Conservation (phyloP, 2,113 vertebrate species). For the Psettodes erumei region DNA sequence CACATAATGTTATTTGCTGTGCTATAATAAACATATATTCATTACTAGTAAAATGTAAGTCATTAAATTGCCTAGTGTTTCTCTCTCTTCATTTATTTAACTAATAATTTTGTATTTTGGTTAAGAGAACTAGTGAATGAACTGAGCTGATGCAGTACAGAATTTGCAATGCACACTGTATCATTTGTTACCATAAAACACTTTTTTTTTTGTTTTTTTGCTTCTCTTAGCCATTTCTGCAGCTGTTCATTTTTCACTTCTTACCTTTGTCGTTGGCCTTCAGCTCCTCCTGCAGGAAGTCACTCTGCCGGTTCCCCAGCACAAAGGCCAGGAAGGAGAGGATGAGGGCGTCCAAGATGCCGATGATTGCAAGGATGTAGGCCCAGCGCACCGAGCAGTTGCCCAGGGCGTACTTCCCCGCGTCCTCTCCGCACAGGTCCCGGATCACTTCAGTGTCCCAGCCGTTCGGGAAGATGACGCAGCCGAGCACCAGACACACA, state of each 20-base stretch:
- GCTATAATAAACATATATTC: too few relatives aligned
- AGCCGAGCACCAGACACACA: constrained; percentile 92
- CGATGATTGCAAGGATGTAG: constrained; percentile 94
- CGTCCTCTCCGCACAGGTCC: constrained; percentile 94
- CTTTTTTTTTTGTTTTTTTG: too few relatives aligned
- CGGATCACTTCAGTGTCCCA: constrained; percentile 94
- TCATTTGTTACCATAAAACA: too few relatives aligned
- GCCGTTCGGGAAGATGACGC: constrained; percentile 93
- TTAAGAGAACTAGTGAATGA: too few relatives aligned
- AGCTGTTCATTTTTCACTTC: not conserved
- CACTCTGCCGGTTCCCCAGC: constrained; percentile 92
- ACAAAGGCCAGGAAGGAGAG: constrained; percentile 96
- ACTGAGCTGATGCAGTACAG: too few relatives aligned
- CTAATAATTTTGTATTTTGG: too few relatives aligned
- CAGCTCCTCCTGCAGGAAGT: constrained; percentile 90
- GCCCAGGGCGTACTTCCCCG: constrained; percentile 91
- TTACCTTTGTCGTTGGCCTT: constrained; percentile 91
- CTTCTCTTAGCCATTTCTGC: not conserved
- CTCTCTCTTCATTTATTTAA: too few relatives aligned
- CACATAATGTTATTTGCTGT: too few relatives aligned
- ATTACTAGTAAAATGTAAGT: too few relatives aligned
- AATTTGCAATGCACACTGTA: too few relatives aligned
- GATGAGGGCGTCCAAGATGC: constrained; percentile 94
- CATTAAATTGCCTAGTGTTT: too few relatives aligned
- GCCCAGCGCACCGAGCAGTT: constrained; percentile 95